Percentiles rank a stretch among this genome's conserved stretches.
These are phyloP conservation scores for Heliconius ismenius DNA, from an alignment of 2,888 invertebrate species.

Conservation along the genomic window DNA sequence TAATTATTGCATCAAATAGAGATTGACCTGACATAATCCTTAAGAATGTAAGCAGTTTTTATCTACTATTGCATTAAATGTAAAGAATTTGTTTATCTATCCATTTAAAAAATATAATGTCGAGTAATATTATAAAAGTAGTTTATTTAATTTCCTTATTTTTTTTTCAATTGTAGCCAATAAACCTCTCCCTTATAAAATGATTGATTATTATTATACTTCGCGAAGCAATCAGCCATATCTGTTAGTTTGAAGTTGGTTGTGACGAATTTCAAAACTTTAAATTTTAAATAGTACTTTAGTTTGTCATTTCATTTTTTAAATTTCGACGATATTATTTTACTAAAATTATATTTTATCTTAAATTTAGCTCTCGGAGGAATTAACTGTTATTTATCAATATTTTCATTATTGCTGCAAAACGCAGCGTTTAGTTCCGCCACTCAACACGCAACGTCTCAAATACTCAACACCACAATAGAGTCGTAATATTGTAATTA, in stretches of 20 bases:
- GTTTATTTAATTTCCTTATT: too few relatives aligned
- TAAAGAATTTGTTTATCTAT: too few relatives aligned
- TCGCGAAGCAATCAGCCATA: slow-evolving; percentile 14
- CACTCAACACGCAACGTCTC: background rate
- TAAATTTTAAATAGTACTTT: slow-evolving; percentile 14
- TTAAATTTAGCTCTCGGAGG: too few relatives aligned
- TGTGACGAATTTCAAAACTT: slow-evolving; percentile 7
- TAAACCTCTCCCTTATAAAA: background rate
- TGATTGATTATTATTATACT: slow-evolving; percentile 11
- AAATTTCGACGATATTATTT: background rate
- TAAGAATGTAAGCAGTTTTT: too few relatives aligned
- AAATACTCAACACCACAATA: background rate
- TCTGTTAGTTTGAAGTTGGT: slow-evolving; percentile 11
- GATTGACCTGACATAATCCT: too few relatives aligned
- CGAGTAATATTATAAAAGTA: too few relatives aligned
- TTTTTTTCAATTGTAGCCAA: slow-evolving; percentile 52
- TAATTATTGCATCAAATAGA: too few relatives aligned
- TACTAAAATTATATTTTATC: background rate
- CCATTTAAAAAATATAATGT: too few relatives aligned
- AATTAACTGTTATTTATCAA: too few relatives aligned
- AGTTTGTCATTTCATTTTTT: background rate
- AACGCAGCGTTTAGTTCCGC: background rate
- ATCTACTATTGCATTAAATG: too few relatives aligned
- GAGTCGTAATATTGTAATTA: background rate
- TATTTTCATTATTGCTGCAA: too few relatives aligned